These are phyloP conservation scores for Dipodomys stephensi DNA, from an alignment of 2,113 vertebrate genomes.

Conservation along the genomic window DNA sequence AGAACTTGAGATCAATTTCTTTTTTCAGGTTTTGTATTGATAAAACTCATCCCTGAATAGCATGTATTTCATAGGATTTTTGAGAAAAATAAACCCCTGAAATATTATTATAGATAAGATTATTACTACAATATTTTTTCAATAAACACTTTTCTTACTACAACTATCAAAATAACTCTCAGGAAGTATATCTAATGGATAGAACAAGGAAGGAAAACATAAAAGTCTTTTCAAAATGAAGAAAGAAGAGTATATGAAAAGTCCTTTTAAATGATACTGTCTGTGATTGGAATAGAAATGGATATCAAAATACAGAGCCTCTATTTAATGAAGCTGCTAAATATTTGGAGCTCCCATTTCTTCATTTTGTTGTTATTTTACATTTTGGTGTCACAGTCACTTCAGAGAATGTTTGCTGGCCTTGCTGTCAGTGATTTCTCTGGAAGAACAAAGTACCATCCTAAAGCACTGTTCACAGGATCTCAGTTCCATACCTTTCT, in stretches of 20 bases:
- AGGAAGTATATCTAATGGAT: background rate
- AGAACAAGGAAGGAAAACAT: background rate
- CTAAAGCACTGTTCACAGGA: background rate
- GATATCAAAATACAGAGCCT: background rate
- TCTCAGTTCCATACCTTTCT: background rate
- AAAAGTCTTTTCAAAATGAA: background rate
- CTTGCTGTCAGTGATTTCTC: background rate
- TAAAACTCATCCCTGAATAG: background rate
- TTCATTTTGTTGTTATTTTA: background rate
- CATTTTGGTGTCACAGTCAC: background rate
- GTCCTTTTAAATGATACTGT: background rate
- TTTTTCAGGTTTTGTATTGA: background rate
- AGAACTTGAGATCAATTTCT: background rate
- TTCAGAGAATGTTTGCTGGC: background rate
- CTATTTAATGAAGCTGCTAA: background rate
- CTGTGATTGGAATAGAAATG: background rate
- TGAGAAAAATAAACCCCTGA: background rate
- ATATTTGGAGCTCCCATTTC: background rate
- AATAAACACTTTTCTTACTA: background rate
- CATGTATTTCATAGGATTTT: background rate
- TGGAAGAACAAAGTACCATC: background rate
- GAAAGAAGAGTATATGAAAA: background rate
- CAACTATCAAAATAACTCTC: background rate
- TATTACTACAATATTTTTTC: background rate
- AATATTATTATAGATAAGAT: background rate